Conservation (phyloP, 2,113 vertebrate species). For the Oreocharis arfaki region DNA sequence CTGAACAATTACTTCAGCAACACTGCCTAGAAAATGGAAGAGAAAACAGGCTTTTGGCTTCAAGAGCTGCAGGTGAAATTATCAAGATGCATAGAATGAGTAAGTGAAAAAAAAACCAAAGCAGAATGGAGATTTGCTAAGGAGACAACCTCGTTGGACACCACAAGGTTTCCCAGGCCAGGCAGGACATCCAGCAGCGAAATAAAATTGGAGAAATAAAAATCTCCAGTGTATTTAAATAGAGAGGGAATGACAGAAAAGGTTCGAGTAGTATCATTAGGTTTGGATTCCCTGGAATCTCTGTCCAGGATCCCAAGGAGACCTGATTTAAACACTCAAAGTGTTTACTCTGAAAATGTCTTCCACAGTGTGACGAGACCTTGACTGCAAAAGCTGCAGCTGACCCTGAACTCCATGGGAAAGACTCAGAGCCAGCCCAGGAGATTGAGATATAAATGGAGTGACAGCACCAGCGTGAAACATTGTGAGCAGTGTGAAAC, state of each 20-base stretch:
- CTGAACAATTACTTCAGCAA: neutral
- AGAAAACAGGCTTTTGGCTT: neutral
- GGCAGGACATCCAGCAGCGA: neutral
- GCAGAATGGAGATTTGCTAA: neutral
- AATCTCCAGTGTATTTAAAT: neutral
- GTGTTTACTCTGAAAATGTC: neutral
- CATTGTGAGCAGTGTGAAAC: slow-evolving; percentile 11
- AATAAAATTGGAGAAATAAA: neutral
- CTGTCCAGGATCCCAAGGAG: neutral
- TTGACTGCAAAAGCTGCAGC: neutral
- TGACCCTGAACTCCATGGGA: neutral
- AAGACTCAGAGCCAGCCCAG: neutral
- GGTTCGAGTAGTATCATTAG: neutral
- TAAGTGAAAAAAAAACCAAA: neutral
- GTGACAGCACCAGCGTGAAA: neutral
- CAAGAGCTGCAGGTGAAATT: neutral
- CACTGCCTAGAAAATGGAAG: neutral
- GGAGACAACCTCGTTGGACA: neutral
- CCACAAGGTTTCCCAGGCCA: neutral
- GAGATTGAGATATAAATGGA: slow-evolving; percentile 31
- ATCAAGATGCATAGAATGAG: neutral
- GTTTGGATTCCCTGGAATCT: neutral
- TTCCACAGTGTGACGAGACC: neutral
- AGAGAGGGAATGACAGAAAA: neutral
- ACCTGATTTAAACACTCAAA: neutral